Base-by-base conservation (phyloP, 2,797 vertebrate species). In the Acomys russatus region DNA sequence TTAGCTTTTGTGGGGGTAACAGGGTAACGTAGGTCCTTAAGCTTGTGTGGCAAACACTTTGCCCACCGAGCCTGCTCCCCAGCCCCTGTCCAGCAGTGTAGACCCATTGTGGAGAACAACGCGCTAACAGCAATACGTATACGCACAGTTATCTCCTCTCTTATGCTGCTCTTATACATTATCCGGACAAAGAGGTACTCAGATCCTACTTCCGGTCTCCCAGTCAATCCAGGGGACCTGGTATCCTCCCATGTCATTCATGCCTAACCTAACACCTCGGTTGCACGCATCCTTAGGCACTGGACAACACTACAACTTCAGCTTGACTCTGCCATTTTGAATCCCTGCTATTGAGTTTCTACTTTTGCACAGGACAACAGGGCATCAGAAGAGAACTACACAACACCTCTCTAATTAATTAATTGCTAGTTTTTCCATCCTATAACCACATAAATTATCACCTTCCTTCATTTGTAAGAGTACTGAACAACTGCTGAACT, bases 361-460 rank as follows among this genome's bases (percentile, higher is more conserved):
- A 61, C 17, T 49, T 70, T 74, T 80, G 73, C 63, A 25, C 12
- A 63, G 61, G 61, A n/a, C 56, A 90, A 10, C 33, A 38, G 2
- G 2, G 0, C 68, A 87, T 64, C 35, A 70, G 35, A 63, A 22
- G 59, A 82, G 70, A 66, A 79, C 74, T 68, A 68, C 38, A 18
- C 35, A 78, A 80, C 68, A 56, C 54, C 25, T 80, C n/a, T 91
- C 89, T 92, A 89, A 77, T 90, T 66, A 12, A 80, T 51, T 61
- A 82, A 87, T 0, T 83, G 90, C 49, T 90, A 56, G 88, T 63
- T 95, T 95, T 91, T 86, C 35, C 10, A 74, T 88, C 49, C 28
- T 59, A 91, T 33, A 35, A 9, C 25, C 18, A 1, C 68, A 86
- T 64, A 56, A 85, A 78, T 70, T 14, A 77, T 71, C 80, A 71